These are phyloP conservation scores for Limulus polyphemus DNA, from an alignment of 2,888 invertebrate genomes.

Conservation along the genomic window DNA sequence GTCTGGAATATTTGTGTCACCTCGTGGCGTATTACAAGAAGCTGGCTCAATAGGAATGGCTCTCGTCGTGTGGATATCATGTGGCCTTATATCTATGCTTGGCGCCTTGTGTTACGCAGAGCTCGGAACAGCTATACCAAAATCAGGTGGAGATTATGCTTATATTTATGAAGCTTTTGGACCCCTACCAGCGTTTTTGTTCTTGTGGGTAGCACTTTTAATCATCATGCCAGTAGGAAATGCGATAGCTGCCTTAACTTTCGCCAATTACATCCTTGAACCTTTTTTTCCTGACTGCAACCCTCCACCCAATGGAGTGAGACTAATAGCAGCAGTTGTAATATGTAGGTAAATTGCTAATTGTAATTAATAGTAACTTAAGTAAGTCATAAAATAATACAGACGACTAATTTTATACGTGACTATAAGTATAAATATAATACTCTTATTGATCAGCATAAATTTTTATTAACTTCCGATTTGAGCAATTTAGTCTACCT, in stretches of 20 bases:
- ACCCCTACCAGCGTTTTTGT: slow-evolving; percentile 82
- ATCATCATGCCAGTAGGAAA: slow-evolving; percentile 69
- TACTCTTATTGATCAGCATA: too few species aligned
- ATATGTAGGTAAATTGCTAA: slow-evolving; percentile 33
- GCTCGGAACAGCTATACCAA: slow-evolving; percentile 75
- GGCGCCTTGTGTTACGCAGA: slow-evolving; percentile 96
- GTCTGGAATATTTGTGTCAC: slow-evolving; percentile 92
- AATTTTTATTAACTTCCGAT: too few species aligned
- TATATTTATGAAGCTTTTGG: slow-evolving; percentile 90
- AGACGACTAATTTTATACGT: too few species aligned
- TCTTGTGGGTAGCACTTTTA: slow-evolving; percentile 85
- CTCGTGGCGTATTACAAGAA: slow-evolving; percentile 67
- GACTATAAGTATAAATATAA: too few species aligned
- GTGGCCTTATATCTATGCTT: slow-evolving; percentile 75
- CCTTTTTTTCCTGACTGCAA: slow-evolving; percentile 63
- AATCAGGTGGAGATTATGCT: slow-evolving; percentile 94
- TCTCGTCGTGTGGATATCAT: slow-evolving; percentile 75
- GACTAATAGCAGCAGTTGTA: slow-evolving; percentile 63
- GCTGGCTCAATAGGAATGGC: slow-evolving; percentile 82
- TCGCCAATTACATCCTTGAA: slow-evolving; percentile 77
- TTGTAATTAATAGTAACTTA: too few species aligned
- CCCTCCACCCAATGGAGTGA: slow-evolving; percentile 54
- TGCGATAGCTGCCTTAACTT: slow-evolving; percentile 80
- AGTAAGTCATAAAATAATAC: too few species aligned
- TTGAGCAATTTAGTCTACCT: too few species aligned